Conservation (phyloP, 2,888 invertebrate genomes). For the Camptogramma bilineatum region DNA sequence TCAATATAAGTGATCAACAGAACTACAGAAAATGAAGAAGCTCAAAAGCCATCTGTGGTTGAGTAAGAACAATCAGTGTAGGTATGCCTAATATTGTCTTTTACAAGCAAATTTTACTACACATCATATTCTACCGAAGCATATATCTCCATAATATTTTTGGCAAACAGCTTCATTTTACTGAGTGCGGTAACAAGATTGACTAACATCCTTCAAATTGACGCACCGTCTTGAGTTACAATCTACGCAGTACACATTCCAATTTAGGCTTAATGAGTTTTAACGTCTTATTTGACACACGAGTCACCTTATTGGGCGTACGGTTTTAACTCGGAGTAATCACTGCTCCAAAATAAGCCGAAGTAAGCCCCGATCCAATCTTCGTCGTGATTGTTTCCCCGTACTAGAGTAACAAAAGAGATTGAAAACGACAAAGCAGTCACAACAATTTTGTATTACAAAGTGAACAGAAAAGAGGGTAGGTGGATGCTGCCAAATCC, state of each 20-base stretch:
- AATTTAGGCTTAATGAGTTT: slow-evolving; percentile 22
- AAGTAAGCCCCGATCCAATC: slow-evolving; percentile 3
- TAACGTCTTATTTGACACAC: slow-evolving; percentile 21
- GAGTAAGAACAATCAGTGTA: too few species aligned
- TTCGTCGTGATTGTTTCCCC: slow-evolving; percentile 1
- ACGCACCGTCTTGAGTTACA: slow-evolving; percentile 9
- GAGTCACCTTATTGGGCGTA: slow-evolving; percentile 9
- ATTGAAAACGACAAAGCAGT: slow-evolving; percentile 1
- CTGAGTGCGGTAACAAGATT: neutral
- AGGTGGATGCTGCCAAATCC: slow-evolving; percentile 19
- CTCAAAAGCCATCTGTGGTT: too few species aligned
- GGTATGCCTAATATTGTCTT: too few species aligned
- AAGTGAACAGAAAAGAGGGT: slow-evolving; percentile 4
- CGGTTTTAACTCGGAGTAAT: slow-evolving; percentile 7
- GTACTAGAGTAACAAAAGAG: slow-evolving; percentile 2
- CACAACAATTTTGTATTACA: slow-evolving; percentile 13
- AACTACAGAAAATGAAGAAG: too few species aligned
- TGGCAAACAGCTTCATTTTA: neutral
- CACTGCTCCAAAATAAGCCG: slow-evolving; percentile 5
- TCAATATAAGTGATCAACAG: too few species aligned
- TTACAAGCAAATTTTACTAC: too few species aligned
- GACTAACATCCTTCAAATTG: slow-evolving; percentile 1
- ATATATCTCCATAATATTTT: neutral
- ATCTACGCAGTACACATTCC: slow-evolving; percentile 15
- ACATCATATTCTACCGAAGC: neutral